phyloP scores from a whole-genome alignment of 2,797 vertebrate species.

The Galagoides demidoff region DNA sequence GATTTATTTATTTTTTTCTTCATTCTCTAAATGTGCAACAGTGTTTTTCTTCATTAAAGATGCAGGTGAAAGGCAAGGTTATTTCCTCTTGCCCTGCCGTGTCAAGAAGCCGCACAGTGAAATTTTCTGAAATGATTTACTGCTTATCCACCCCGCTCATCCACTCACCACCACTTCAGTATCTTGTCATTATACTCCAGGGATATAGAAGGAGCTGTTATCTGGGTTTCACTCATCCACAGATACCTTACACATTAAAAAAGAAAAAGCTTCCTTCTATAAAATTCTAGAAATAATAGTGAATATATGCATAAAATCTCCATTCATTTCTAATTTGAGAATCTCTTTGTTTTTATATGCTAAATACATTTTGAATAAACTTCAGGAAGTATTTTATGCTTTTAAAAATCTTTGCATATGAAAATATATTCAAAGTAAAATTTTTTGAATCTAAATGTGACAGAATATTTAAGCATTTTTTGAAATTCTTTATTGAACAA shows the following conservation, averaged over 20 bases:
- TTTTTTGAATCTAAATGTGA: not conserved
- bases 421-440: not conserved
- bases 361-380: not conserved
- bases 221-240: not conserved
- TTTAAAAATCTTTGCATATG: not conserved
- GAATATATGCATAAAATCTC: not conserved
- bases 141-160: not conserved
- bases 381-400: not conserved
- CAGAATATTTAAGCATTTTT: not conserved
- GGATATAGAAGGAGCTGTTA: not conserved
- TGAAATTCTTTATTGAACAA: not conserved
- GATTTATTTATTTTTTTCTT: constrained; percentile 61
- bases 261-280: not conserved
- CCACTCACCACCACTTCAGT: not conserved
- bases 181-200: not conserved
- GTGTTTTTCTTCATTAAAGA: constrained; percentile 64
- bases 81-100: constrained; percentile 61
- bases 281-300: not conserved
- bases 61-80: constrained; percentile 62
- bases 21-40: not conserved
- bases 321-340: not conserved
- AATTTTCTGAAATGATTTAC: constrained; percentile 68
- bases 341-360: not conserved
- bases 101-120: constrained; percentile 64
- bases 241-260: not conserved